Evolutionary conservation across 2,888 invertebrate species (phyloP).

Genomic region (Pyrrhia umbra): DNA sequence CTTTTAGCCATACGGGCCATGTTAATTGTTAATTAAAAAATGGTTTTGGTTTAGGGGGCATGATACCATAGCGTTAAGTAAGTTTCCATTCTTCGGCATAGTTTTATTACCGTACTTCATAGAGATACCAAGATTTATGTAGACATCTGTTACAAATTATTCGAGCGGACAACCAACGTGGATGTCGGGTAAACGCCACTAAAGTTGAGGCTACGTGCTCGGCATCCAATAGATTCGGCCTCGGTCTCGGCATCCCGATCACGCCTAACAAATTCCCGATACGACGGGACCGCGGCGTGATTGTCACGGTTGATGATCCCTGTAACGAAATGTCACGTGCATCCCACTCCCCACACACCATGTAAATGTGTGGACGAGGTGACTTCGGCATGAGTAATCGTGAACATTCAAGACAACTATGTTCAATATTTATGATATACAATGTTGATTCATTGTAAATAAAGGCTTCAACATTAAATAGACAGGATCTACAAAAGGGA

Average conservation of each 20-base stretch:
- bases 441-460: slow-evolving; percentile 7
- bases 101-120: slow-evolving; percentile 18
- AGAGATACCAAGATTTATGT: slow-evolving; percentile 36
- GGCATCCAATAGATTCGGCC: slow-evolving; percentile 61
- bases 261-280: slow-evolving; percentile 77
- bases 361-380: slow-evolving; percentile 48
- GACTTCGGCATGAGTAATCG: slow-evolving; percentile 39
- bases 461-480: slow-evolving; percentile 13
- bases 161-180: slow-evolving; percentile 41
- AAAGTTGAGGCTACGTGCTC: slow-evolving; percentile 70
- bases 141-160: slow-evolving; percentile 57
- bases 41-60: slow-evolving; percentile 13
- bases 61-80: slow-evolving; percentile 13
- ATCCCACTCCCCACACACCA: slow-evolving; percentile 39
- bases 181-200: slow-evolving; percentile 70
- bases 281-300: slow-evolving; percentile 64
- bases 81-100: not conserved
- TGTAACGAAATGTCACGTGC: slow-evolving; percentile 61
- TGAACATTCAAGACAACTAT: slow-evolving; percentile 3
- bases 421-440: slow-evolving; percentile 43
- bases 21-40: slow-evolving; percentile 48
- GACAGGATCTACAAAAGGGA: slow-evolving; percentile 1
- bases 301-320: slow-evolving; percentile 69
- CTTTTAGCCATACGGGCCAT: slow-evolving; percentile 33
- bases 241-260: slow-evolving; percentile 70